Evolutionary conservation across 2,113 vertebrate genomes (phyloP).

Genomic region (Pelmatolapia mariae): DNA sequence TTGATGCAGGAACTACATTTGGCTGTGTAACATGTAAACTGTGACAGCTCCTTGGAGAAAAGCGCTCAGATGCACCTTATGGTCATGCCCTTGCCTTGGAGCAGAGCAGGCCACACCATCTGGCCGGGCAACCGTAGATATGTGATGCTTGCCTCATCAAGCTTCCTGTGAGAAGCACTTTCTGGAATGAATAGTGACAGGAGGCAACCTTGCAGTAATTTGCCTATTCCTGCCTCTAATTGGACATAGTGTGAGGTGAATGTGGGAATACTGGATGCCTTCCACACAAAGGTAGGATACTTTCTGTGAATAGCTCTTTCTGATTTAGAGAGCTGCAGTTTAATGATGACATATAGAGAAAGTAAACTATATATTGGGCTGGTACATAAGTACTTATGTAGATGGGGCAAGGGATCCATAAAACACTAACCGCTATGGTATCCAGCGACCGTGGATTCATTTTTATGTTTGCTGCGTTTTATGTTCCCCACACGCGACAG

Average conservation of each 20-base stretch:
- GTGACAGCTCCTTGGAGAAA: not conserved
- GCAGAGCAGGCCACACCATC: not conserved
- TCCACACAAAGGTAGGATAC: conserved; percentile 5
- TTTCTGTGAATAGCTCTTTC: conserved; percentile 8
- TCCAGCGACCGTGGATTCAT: not conserved
- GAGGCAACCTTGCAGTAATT: conserved; percentile 51
- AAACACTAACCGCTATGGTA: not conserved
- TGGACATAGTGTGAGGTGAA: conserved; percentile 52
- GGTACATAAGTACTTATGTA: not conserved
- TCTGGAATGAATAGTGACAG: conserved; percentile 46
- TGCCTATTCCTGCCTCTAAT: conserved; percentile 55
- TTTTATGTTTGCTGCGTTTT: not conserved
- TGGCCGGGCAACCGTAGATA: not conserved
- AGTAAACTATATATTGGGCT: not conserved
- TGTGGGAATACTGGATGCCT: conserved; percentile 21
- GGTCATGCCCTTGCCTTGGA: conserved; percentile 13
- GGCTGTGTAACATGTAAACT: not conserved
- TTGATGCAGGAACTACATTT: not conserved
- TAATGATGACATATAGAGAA: not conserved
- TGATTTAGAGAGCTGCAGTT: not conserved
- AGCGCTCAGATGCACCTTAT: not conserved
- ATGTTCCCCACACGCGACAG: not conserved
- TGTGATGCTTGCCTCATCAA: conserved; percentile 28
- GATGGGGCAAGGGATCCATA: not conserved
- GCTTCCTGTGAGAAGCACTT: conserved; percentile 20